phyloP scores from a whole-genome alignment of 2,113 vertebrate species.

The Trinectes maculatus region DNA sequence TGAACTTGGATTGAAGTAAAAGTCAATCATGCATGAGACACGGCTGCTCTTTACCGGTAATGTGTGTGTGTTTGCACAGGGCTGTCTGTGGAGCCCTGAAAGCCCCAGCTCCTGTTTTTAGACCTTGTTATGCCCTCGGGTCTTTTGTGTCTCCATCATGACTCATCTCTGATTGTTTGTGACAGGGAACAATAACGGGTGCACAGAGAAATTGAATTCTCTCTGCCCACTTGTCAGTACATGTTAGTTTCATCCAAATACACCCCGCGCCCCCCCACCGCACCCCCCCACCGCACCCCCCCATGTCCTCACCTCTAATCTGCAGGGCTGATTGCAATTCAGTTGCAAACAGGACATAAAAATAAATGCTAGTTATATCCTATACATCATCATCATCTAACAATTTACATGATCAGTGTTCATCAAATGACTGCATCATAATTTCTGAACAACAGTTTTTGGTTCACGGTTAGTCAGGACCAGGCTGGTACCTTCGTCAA shows the following conservation, averaged over 20 bases:
- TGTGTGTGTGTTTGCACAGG: constrained; percentile 59
- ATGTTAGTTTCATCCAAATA: constrained; percentile 70
- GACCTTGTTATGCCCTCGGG: constrained; percentile 61
- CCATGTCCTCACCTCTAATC: neutral
- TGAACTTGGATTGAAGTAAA: constrained; percentile 19
- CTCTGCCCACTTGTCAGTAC: constrained; percentile 73
- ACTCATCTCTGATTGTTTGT: constrained; percentile 72
- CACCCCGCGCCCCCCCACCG: neutral
- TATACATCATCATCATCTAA: neutral
- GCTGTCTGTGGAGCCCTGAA: constrained; percentile 69
- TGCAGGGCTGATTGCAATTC: constrained; percentile 21
- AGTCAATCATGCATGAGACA: constrained; percentile 63
- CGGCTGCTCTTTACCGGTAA: constrained; percentile 55
- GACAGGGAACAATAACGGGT: constrained; percentile 72
- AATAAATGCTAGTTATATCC: too few species aligned
- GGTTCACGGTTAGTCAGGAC: neutral
- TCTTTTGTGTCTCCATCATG: constrained; percentile 76
- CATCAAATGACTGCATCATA: too few species aligned
- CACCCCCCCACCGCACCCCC: neutral
- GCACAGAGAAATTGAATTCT: constrained; percentile 72
- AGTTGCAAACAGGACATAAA: constrained; percentile 18
- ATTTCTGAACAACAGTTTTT: neutral
- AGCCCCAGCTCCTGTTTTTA: constrained; percentile 48
- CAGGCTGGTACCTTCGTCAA: neutral
- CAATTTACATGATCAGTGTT: too few species aligned